These are phyloP conservation scores for Tetraneura akinire DNA, from an alignment of 1,140 invertebrate species.

Conservation along the genomic window DNA sequence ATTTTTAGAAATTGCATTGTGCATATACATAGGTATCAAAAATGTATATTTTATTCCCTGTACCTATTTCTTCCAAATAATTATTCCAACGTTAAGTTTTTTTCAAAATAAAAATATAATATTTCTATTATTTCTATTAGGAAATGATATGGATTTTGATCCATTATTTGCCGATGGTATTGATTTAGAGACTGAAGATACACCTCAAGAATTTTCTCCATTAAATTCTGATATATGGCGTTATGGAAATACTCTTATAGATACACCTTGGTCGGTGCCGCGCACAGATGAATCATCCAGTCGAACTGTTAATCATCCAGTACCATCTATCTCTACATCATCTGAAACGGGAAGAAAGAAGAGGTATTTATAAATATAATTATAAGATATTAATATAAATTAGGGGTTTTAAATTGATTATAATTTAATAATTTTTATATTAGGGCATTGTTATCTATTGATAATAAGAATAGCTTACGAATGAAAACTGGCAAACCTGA, in stretches of 20 bases:
- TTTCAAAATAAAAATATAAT: too few species aligned
- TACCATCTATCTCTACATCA: constrained; percentile 7
- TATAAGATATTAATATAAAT: too few species aligned
- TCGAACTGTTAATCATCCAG: constrained; percentile 36
- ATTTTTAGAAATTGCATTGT: too few species aligned
- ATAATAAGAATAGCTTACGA: constrained; percentile 40
- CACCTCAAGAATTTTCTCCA: constrained; percentile 42
- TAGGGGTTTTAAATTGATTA: too few species aligned
- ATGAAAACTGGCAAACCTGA: constrained; percentile 50
- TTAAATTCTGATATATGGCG: constrained; percentile 49
- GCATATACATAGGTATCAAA: too few species aligned
- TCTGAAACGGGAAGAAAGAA: constrained; percentile 46
- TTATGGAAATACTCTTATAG: constrained; percentile 45
- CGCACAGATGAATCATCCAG: constrained; percentile 37
- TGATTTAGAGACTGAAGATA: constrained; percentile 49
- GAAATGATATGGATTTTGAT: constrained; percentile 48
- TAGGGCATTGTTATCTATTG: constrained; percentile 38
- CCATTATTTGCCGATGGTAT: constrained; percentile 46
- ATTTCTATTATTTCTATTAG: neutral
- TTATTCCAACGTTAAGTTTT: too few species aligned
- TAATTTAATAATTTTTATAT: neutral
- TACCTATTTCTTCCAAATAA: too few species aligned
- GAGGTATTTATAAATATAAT: neutral
- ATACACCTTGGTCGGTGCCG: constrained; percentile 45
- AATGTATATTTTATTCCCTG: too few species aligned